phyloP scores from a whole-genome alignment of 2,113 vertebrate species.

The Amia ocellicauda region DNA sequence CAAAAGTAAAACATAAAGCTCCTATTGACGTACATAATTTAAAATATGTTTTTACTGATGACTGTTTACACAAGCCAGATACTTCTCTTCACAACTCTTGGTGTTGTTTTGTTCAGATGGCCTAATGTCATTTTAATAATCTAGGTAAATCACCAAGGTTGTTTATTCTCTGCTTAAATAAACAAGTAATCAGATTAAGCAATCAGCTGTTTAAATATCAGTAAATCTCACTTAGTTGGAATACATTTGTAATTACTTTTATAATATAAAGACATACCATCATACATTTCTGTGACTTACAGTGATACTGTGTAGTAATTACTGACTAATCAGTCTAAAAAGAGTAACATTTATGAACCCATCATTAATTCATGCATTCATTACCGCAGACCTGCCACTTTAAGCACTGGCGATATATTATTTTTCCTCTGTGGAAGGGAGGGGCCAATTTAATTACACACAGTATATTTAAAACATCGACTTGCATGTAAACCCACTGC shows the following conservation, averaged over 20 bases:
- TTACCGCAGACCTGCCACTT: neutral
- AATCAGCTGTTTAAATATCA: neutral
- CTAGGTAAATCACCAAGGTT: too few species aligned
- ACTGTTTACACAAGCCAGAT: too few species aligned
- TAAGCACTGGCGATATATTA: neutral
- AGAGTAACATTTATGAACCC: neutral
- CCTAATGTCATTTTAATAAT: too few species aligned
- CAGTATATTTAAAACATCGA: neutral
- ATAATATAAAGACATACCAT: neutral
- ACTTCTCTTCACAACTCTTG: too few species aligned
- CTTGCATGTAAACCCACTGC: neutral
- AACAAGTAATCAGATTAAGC: neutral
- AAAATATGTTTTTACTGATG: too few species aligned
- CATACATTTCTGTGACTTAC: neutral
- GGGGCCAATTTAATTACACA: neutral
- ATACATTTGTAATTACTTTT: neutral
- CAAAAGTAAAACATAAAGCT: too few species aligned
- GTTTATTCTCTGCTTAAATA: too few species aligned
- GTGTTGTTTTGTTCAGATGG: too few species aligned
- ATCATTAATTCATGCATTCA: neutral
- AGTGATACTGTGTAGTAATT: neutral
- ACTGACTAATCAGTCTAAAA: slow-evolving; percentile 2
- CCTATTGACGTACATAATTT: too few species aligned
- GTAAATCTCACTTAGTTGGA: neutral
- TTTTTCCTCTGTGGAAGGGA: neutral